Evolutionary conservation across 92 coral and sea anemone species (phyloP).

Genomic region (Palythoa caribaeorum): DNA sequence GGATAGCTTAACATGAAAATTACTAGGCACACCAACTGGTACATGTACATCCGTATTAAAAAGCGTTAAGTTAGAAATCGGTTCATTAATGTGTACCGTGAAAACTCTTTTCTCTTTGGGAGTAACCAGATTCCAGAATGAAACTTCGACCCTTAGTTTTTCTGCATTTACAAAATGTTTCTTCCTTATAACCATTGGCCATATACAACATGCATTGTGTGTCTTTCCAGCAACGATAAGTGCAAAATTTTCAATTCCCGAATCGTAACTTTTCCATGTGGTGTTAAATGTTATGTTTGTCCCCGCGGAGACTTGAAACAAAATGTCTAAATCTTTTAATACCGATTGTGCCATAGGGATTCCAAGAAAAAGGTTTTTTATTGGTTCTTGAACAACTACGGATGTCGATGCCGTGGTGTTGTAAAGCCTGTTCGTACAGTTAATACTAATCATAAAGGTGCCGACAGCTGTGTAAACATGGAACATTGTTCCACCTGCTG

Average conservation of each 20-base stretch:
- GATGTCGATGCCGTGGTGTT: conserved; percentile 39
- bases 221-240: conserved; percentile 34
- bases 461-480: conserved; percentile 61
- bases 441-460: conserved; percentile 52
- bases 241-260: background rate
- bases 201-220: conserved; percentile 48
- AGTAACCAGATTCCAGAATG: conserved; percentile 73
- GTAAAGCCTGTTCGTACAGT: conserved; percentile 83
- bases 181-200: conserved; percentile 27
- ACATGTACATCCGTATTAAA: conserved; percentile 47
- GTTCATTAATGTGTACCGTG: conserved; percentile 66
- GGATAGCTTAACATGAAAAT: conserved; percentile 49
- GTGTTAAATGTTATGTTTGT: conserved; percentile 71
- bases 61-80: conserved; percentile 52
- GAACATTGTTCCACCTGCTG: conserved; percentile 54
- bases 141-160: conserved; percentile 50
- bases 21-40: conserved; percentile 53
- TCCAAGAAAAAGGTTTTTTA: conserved; percentile 47
- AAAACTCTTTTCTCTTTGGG: conserved; percentile 24
- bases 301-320: conserved; percentile 58
- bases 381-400: conserved; percentile 73
- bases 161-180: conserved; percentile 62
- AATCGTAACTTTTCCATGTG: conserved; percentile 53
- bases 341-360: conserved; percentile 66
- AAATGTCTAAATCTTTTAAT: conserved; percentile 46